These are phyloP conservation scores for Hippopotamus amphibius DNA, from an alignment of 2,113 vertebrate species.

Conservation along the genomic window DNA sequence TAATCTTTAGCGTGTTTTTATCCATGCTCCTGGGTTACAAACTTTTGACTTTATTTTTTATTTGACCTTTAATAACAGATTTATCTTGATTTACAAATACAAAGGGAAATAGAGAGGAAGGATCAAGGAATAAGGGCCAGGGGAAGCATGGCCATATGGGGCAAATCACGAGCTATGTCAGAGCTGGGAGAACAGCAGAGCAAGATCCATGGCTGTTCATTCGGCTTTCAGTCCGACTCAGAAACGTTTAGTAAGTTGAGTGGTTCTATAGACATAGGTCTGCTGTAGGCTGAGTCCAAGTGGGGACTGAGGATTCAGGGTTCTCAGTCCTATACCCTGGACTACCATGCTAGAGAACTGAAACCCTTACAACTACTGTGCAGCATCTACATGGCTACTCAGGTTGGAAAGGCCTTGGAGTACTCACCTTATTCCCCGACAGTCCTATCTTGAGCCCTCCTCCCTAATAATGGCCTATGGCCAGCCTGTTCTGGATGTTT, in stretches of 20 bases:
- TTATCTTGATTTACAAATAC: constrained; percentile 35
- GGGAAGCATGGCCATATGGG: background rate
- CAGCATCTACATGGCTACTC: background rate
- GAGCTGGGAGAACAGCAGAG: background rate
- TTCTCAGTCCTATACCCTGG: background rate
- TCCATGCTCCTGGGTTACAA: background rate
- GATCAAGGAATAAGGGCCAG: background rate
- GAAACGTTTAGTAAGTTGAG: background rate
- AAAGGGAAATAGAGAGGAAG: background rate
- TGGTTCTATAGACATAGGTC: background rate
- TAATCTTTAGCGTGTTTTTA: background rate
- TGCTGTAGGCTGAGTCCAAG: background rate
- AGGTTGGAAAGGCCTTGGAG: background rate
- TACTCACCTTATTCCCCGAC: background rate
- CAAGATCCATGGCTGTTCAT: background rate
- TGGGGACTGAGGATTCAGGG: background rate
- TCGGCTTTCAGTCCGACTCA: background rate
- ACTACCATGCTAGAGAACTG: background rate
- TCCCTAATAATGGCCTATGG: background rate
- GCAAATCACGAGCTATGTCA: background rate
- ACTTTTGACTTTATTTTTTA: constrained; percentile 19
- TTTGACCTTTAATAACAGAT: background rate
- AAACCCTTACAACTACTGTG: background rate
- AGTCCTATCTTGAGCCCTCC: background rate
- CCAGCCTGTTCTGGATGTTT: background rate